Conservation (phyloP, 2,113 vertebrate genomes). For the Hystrix brachyura region DNA sequence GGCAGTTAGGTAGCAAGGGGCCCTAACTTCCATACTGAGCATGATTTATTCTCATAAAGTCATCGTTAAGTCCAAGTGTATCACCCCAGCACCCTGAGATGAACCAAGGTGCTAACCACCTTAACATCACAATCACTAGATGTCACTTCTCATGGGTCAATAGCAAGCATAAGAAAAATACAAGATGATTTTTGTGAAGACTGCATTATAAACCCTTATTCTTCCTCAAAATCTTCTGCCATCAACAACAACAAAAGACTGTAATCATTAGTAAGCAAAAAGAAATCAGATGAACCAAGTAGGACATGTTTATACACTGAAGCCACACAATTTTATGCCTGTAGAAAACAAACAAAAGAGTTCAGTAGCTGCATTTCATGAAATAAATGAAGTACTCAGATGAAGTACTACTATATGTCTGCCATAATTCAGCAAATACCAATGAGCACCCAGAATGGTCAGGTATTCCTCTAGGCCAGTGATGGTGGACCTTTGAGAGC, state of each 20-base stretch:
- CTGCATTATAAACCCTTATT: background rate
- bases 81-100: background rate
- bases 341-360: background rate
- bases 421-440: conserved; percentile 21
- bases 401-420: background rate
- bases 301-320: background rate
- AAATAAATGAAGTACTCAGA: conserved; percentile 45
- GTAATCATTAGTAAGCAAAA: background rate
- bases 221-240: background rate
- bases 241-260: background rate
- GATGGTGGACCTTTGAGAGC: too few relatives aligned
- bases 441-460: background rate
- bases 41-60: background rate
- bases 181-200: background rate
- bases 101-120: background rate
- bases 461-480: background rate
- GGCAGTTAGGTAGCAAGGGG: background rate
- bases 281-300: background rate
- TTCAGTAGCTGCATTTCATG: conserved; percentile 24
- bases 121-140: background rate
- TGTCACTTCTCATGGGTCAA: background rate
- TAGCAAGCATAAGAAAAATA: background rate
- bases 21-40: background rate
- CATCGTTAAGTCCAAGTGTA: background rate
- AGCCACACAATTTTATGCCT: background rate